Evolutionary conservation across 2,888 invertebrate species (phyloP).

Genomic region (Tenthredo scrophulariae): DNA sequence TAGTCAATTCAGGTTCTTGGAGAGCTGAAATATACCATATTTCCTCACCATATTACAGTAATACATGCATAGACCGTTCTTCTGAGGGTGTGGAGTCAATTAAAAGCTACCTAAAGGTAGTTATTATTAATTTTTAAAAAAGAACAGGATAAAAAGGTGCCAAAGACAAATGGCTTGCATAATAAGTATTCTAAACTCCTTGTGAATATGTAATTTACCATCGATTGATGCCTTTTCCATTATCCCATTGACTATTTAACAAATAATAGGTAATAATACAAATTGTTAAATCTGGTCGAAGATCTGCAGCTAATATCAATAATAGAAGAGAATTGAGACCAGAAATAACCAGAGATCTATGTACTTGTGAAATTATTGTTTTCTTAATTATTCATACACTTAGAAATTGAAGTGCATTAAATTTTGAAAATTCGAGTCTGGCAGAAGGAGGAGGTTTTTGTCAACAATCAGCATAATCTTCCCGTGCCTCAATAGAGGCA

Average conservation of each 20-base stretch:
- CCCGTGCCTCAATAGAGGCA: constrained; percentile 58
- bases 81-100: background rate
- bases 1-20: background rate
- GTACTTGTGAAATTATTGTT: background rate
- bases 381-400: background rate
- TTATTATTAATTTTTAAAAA: background rate
- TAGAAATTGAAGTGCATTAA: background rate
- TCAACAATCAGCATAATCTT: constrained; percentile 69
- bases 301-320: background rate
- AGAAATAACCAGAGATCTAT: background rate
- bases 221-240: background rate
- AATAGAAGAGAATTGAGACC: background rate
- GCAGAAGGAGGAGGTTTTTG: constrained; percentile 37
- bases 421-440: constrained; percentile 32
- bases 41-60: background rate
- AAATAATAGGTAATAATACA: background rate
- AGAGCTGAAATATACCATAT: background rate
- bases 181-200: background rate
- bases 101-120: background rate
- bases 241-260: background rate
- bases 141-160: background rate
- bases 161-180: background rate
- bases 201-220: background rate
- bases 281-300: background rate
- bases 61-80: background rate